These are phyloP conservation scores for Megalopta genalis DNA, from an alignment of 1,140 invertebrate species.

Conservation along the genomic window DNA sequence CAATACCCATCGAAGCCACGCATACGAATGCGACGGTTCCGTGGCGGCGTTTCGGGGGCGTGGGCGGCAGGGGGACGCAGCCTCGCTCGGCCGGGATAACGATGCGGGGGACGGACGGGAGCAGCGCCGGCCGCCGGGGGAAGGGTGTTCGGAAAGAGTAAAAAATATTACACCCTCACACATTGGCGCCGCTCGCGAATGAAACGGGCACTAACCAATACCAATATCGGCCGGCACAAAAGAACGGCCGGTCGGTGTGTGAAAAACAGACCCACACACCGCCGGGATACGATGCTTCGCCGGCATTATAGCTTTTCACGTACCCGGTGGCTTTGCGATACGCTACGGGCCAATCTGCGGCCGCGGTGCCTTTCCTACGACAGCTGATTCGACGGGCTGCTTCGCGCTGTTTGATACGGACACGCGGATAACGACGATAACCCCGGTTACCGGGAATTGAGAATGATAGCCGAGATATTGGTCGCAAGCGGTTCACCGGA, in stretches of 20 bases:
- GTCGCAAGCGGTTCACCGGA: neutral
- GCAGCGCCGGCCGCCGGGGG: conserved; percentile 14
- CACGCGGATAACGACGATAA: neutral
- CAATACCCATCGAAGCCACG: conserved; percentile 81
- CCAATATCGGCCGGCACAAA: conserved; percentile 74
- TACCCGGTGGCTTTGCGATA: conserved; percentile 62
- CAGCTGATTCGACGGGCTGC: neutral
- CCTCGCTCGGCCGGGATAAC: conserved; percentile 36
- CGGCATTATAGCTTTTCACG: conserved; percentile 71
- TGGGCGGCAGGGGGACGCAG: conserved; percentile 33
- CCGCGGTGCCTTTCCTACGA: neutral
- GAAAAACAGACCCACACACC: conserved; percentile 69
- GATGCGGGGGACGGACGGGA: conserved; percentile 14
- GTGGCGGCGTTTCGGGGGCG: conserved; percentile 58
- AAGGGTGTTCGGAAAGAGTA: conserved; percentile 73
- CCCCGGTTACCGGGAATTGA: neutral
- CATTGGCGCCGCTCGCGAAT: conserved; percentile 73
- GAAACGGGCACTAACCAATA: conserved; percentile 76
- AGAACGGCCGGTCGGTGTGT: conserved; percentile 73
- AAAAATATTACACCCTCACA: conserved; percentile 79
- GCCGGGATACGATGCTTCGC: conserved; percentile 54
- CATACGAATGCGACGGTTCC: conserved; percentile 77
- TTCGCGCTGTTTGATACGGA: neutral
- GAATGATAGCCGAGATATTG: neutral
- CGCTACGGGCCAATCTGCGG: conserved; percentile 19